Percentiles rank a stretch among this genome's conserved stretches.
phyloP scores from a whole-genome alignment of 2,797 vertebrate species.

The Poecilia gillii region DNA sequence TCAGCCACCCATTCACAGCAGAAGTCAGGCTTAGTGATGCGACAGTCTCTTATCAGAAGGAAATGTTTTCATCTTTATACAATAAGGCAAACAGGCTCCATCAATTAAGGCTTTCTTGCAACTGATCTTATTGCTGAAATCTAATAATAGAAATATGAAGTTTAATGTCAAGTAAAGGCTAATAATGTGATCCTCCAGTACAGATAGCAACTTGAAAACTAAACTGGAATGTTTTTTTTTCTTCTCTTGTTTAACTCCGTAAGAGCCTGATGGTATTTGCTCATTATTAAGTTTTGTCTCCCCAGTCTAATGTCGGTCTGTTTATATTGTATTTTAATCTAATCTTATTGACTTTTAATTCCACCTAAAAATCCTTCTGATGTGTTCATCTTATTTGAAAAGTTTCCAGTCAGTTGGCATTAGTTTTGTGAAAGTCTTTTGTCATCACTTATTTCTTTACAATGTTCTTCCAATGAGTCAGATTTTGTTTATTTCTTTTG shows the following conservation, averaged over 20 bases:
- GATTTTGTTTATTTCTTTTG: background rate
- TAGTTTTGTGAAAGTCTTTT: background rate
- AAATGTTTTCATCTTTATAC: slow-evolving; percentile 19
- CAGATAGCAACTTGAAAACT: slow-evolving; percentile 1
- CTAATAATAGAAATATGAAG: slow-evolving; percentile 13
- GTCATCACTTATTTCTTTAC: background rate
- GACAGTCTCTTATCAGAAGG: slow-evolving; percentile 14
- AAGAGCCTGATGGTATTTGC: background rate
- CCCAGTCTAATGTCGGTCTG: background rate
- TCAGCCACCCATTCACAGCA: slow-evolving; percentile 23
- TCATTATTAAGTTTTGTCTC: background rate
- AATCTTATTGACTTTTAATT: background rate
- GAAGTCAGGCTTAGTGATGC: slow-evolving; percentile 26
- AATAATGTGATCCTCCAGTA: slow-evolving; percentile 22
- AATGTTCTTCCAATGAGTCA: background rate
- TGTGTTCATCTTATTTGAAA: background rate
- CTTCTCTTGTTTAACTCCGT: background rate
- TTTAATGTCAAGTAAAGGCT: slow-evolving; percentile 21
- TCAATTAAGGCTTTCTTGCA: slow-evolving; percentile 26
- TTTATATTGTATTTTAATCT: background rate
- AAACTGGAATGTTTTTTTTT: background rate
- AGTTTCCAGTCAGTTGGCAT: background rate
- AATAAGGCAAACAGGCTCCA: slow-evolving; percentile 15
- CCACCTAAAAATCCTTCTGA: background rate
- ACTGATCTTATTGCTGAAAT: slow-evolving; percentile 18